Evolutionary conservation across 2,797 vertebrate species (phyloP), one percentile per base, ranked within the genome.

Genomic region (Anomalospiza imberbis): DNA sequence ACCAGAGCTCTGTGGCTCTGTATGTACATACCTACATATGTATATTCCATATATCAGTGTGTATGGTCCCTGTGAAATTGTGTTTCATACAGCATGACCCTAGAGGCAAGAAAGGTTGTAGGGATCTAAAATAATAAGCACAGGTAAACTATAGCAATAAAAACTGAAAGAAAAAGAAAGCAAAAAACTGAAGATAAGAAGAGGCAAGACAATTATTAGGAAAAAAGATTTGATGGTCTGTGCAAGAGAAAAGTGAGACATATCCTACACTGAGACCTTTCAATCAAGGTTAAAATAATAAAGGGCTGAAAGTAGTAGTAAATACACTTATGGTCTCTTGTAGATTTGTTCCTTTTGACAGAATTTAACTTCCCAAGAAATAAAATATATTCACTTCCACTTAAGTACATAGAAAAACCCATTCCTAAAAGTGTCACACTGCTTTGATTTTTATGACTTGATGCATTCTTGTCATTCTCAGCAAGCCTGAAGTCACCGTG

Each of bases 361-460:
- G 68, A 85, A 71, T 34, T 50, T 61, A 75, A 54, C 6, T 72
- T 50, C 44, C 13, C 38, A 7, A 48, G 32, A 79, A 91, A 54
- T 40, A 85, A 85, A 92, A 87, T 55, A 36, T 17, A 79, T 61
- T 87, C 7, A 63, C 3, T 58, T 57, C 29, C 68, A 68, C 31
- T 61, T 74, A 85, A 71, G 53, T 44, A 55, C 25, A 51, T 31
- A 47, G 24, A 85, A 82, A 74, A 80, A 36, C 6, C 22, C 15
- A 71, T 42, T 13, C 28, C 10, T 80, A 36, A 85, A 85, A 7
- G 4, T 68, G 48, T 86, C 44, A 75, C 38, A 44, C 12, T 74
- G 24, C 48, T 86, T 91, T 78, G 67, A 47, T 95, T 95, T 97
- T 96, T 95, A 92, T 87, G 85, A 85, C 70, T 89, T 93, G 91